Evolutionary conservation across 2,113 vertebrate species (phyloP).

Genomic region (Sebastes fasciatus): DNA sequence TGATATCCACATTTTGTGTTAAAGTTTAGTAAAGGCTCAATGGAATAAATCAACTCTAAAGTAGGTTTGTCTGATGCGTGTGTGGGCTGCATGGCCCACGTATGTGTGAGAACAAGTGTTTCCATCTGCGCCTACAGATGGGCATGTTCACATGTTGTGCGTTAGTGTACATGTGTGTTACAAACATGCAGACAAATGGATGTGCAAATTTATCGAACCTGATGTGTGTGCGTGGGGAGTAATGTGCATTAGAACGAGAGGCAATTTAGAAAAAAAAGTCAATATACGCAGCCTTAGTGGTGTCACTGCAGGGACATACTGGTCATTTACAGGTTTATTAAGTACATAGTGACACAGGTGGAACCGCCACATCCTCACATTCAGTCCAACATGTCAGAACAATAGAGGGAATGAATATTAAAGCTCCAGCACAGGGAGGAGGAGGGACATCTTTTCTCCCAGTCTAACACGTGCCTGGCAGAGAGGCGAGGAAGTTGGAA

Average conservation of each 20-base stretch:
- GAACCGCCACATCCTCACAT: background rate
- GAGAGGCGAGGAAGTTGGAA: constrained; percentile 44
- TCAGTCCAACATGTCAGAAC: background rate
- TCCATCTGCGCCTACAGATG: constrained; percentile 53
- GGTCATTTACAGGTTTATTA: constrained; percentile 3
- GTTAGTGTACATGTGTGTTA: background rate
- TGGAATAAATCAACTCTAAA: background rate
- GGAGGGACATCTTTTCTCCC: constrained; percentile 1
- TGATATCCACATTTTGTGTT: no score
- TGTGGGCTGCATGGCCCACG: constrained; percentile 9
- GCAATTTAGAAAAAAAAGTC: background rate
- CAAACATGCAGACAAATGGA: background rate
- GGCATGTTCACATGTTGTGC: constrained; percentile 23
- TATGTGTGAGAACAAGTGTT: constrained; percentile 4
- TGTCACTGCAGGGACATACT: background rate
- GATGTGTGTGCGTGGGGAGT: background rate
- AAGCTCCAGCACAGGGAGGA: background rate
- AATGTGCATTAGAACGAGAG: background rate
- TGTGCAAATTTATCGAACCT: background rate
- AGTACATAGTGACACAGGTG: background rate
- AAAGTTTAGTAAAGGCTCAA: background rate
- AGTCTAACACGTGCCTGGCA: constrained; percentile 37
- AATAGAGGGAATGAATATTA: background rate
- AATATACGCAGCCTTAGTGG: background rate
- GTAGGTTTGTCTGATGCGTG: background rate